Base-by-base conservation (phyloP, 2,113 vertebrate species). In the Paradisaea rubra region DNA sequence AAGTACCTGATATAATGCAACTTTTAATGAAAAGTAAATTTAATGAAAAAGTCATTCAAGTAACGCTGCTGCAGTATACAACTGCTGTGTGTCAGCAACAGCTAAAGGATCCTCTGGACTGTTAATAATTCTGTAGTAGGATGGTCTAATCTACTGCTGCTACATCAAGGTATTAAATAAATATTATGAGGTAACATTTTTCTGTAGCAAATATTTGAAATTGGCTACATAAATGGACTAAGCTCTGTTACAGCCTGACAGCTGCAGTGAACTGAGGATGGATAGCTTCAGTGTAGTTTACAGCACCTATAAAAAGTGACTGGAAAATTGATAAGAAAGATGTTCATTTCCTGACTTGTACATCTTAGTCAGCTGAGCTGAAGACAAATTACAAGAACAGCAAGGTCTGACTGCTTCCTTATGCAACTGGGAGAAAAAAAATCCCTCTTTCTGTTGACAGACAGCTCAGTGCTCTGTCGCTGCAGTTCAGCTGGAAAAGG, bases 341-440 rank as follows among this genome's bases (percentile, higher is more conserved):
- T 56, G n/a, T 85, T 71, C 2, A 13, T 47, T 82, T 78, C 37
- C 59, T 44, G 53, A 53, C 28, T 81, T 52, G n/a, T 37, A 92
- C 25, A 49, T 66, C 52, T 71, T 79, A 91, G 85, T 86, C 71
- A 57, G 41, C 60, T 44, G 79, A 73, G n/a, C n/a, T 72, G 17
- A 41, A 81, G 54, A 96, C n/a, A 93, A 95, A 95, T 79, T 66
- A 61, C 2, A 5, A 54, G 64, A 76, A 74, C 71, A 81, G 81
- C 52, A 52, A 92, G 44, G 70, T 86, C 69, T 91, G 83, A 92
- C 71, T 74, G 50, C 76, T 94, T 91, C 70, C 76, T 96, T 87
- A 89, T 65, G 90, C 81, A 95, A 35, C 30, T 35, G 7, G 21
- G 44, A 45, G 41, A 3, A 45, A 44, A 83, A 81, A 68, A 60